Base-by-base conservation (phyloP, 1,140 invertebrate species). In the Teleopsis dalmanni region DNA sequence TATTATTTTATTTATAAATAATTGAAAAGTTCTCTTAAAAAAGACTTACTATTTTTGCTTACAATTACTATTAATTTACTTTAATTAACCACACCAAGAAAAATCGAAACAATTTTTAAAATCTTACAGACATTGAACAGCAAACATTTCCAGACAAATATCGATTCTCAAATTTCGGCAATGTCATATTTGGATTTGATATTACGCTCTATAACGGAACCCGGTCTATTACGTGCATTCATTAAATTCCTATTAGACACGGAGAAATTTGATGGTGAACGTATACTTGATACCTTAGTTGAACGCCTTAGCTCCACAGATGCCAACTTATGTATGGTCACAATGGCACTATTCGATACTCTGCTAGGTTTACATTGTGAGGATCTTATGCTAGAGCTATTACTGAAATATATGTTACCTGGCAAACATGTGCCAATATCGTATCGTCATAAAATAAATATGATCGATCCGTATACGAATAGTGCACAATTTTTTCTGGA, bases 311-410 rank as follows among this genome's bases (percentile, higher is more conserved):
- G 83, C 55, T 60, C 67, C 1, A 78, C 80, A 2, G 78, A 78
- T 62, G 78, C 81, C n/a, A 81, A 83, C 73, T 73, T 98, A 8
- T 91, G 88, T 55, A 78, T 96, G 51, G 90, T 95, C 2, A 92
- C 93, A 0, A 70, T 98, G 53, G 84, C 88, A 0, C 64, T 98
- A 8, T 91, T 98, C 66, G 85, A 92, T 70, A 95, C 92, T 0
- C 72, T 98, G 44, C 76, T 98, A 21, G 84, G 92, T 58, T 73
- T 98, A 34, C 91, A 95, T 66, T 97, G 91, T 72, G 95, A 98
- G 74, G 95, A 98, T 71, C 80, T 97, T n/a, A 92, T 97, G 86
- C 76, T 95, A 57, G 90, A 95, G 63, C 73, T 96, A 22, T 80
- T 96, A 40, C 84, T 94, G 54, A 87, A 84, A 73, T 87, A 94